phyloP scores from a whole-genome alignment of 2,113 vertebrate genomes.

The Phodopus roborovskii region DNA sequence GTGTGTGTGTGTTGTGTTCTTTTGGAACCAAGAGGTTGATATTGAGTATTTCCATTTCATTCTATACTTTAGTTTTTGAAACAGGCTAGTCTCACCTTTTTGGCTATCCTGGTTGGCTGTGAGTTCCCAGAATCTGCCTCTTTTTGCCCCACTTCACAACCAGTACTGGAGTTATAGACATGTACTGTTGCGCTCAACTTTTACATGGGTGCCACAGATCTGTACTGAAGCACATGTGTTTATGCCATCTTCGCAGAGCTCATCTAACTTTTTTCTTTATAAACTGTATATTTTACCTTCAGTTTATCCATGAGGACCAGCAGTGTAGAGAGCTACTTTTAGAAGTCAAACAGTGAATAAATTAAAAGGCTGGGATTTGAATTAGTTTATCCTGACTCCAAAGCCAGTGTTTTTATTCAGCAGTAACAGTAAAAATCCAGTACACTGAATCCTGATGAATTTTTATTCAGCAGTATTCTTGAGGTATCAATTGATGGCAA shows the following conservation, averaged over 20 bases:
- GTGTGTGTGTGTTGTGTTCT: neutral
- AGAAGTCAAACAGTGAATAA: conserved; percentile 43
- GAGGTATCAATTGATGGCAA: neutral
- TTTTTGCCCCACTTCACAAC: neutral
- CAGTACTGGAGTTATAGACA: neutral
- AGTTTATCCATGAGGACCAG: neutral
- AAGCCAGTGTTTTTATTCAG: neutral
- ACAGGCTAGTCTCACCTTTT: neutral
- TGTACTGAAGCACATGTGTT: neutral
- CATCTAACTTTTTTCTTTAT: neutral
- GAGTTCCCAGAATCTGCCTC: too few relatives aligned
- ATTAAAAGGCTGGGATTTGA: neutral
- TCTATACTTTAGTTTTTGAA: neutral
- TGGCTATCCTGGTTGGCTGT: neutral
- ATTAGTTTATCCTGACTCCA: neutral
- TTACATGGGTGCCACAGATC: neutral
- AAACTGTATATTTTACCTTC: neutral
- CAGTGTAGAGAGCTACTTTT: neutral
- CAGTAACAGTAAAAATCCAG: neutral
- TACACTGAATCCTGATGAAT: neutral
- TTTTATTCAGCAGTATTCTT: neutral
- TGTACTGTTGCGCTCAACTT: too few relatives aligned
- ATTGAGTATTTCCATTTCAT: neutral
- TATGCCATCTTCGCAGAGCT: neutral
- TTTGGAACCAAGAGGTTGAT: neutral